Base-by-base conservation (phyloP, 2,113 vertebrate species). In the Notechis scutatus region DNA sequence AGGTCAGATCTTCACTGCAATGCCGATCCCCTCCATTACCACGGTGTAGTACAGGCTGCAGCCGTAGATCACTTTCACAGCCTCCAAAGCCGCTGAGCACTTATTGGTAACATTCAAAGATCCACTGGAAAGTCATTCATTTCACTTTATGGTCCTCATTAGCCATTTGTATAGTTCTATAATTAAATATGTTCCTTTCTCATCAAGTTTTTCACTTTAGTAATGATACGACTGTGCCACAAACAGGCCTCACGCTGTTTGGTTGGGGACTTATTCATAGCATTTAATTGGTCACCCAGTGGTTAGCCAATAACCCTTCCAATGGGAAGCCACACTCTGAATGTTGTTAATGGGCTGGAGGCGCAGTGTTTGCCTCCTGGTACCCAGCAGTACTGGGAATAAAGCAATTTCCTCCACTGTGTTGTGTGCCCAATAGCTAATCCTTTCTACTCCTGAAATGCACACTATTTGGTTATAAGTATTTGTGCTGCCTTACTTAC, bases 251-350 rank as follows among this genome's bases (percentile, higher is more conserved):
- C 98, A 98, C 97, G 97, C 98, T 98, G 98, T 98, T 98, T 98
- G 98, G 98, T 98, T 98, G 98, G 98, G 97, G 98, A 98, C 98
- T 98, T 98, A 98, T 98, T 98, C 98, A 98, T 98, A 98, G 98
- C 98, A 98, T 98, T 98, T 98, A 98, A 98, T 98, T 98, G 98
- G 98, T 98, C 98, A 98, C 98, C 98, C 98, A 98, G 98, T 98
- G 98, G 98, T 98, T 98, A 98, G 98, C 98, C 98, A 98, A 98
- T 98, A 98, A 98, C 98, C 97, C 97, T 98, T 98, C 98, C 98
- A 97, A 98, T 98, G 98, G 97, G 97, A 98, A 98, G 98, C 97
- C 98, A 98, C 98, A 98, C 97, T 98, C 97, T 95, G 93, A 98
- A 98, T 97, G 97, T 96, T 98, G 97, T 98, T 98, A 98, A 98